These are phyloP conservation scores for Pseudotriccus pelzelni DNA, from an alignment of 2,797 vertebrate genomes.

Conservation along the genomic window DNA sequence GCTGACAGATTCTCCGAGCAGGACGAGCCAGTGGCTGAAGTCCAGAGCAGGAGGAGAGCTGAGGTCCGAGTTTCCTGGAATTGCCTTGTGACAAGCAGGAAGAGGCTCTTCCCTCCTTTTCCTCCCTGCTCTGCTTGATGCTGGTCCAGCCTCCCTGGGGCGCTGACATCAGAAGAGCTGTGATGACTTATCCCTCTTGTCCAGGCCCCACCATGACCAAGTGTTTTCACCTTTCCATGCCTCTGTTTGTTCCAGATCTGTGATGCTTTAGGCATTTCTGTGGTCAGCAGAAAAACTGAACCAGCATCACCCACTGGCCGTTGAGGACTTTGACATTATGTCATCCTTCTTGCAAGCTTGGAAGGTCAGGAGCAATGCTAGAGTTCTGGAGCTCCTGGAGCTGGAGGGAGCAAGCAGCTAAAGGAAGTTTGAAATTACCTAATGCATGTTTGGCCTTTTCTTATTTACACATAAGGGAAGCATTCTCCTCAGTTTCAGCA, in stretches of 20 bases:
- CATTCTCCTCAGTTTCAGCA: conserved; percentile 45
- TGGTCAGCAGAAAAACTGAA: neutral
- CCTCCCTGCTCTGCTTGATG: neutral
- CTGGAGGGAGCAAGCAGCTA: neutral
- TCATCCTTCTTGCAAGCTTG: neutral
- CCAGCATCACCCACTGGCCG: neutral
- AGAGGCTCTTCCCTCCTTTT: conserved; percentile 35
- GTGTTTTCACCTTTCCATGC: neutral
- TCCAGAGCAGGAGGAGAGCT: conserved; percentile 34
- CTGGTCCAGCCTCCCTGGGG: neutral
- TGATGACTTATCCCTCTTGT: neutral
- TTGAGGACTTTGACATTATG: neutral
- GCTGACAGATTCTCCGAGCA: conserved; percentile 12
- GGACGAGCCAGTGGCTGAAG: conserved; percentile 2
- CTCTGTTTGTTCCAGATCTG: neutral
- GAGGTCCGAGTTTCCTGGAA: neutral
- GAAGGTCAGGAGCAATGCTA: neutral
- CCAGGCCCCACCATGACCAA: neutral
- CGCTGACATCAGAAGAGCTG: neutral
- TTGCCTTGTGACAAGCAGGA: neutral
- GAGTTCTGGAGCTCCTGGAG: neutral
- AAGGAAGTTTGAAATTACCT: conserved; percentile 22
- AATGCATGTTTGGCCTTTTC: neutral
- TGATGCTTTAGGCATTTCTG: neutral
- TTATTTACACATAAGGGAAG: conserved; percentile 47